Percentiles rank a stretch among this genome's conserved stretches.
Evolutionary conservation across 2,113 vertebrate genomes (phyloP).

Genomic region (Argyrosomus japonicus): DNA sequence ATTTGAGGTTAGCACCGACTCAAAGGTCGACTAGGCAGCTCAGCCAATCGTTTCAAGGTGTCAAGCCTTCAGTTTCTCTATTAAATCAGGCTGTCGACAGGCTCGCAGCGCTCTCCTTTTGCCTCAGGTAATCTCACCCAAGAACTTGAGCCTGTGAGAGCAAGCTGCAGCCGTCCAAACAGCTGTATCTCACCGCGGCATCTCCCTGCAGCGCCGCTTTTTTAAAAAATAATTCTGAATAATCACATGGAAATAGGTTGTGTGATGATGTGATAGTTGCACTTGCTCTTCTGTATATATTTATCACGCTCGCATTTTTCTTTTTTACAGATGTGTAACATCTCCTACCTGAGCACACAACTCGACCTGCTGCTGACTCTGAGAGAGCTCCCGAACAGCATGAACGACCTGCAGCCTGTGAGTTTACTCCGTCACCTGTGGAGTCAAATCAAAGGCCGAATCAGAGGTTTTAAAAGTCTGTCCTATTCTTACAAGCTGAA

Average conservation of each 20-base stretch:
- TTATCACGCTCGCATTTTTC: conserved; percentile 12
- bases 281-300: neutral
- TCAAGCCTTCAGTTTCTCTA: conserved; percentile 65
- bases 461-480: conserved; percentile 53
- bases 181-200: neutral
- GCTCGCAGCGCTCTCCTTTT: conserved; percentile 37
- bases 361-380: conserved; percentile 85
- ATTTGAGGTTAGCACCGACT: conserved; percentile 65
- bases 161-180: conserved; percentile 6
- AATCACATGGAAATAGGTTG: conserved; percentile 54
- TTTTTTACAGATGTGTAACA: conserved; percentile 87
- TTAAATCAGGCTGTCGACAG: conserved; percentile 66
- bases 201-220: conserved; percentile 3
- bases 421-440: conserved; percentile 52
- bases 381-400: conserved; percentile 85
- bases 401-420: conserved; percentile 85
- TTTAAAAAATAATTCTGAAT: conserved; percentile 40
- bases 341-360: conserved; percentile 84
- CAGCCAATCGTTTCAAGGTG: conserved; percentile 72
- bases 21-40: conserved; percentile 70
- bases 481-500: conserved; percentile 11
- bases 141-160: conserved; percentile 6
- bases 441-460: conserved; percentile 56
- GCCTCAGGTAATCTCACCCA: conserved; percentile 32
- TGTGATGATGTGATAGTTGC: conserved; percentile 41